Percentiles rank a stretch among this genome's conserved stretches.
Evolutionary conservation across 53 echinoderm and acorn worm genomes (phyloP).

Genomic region (Luidia sarsii): DNA sequence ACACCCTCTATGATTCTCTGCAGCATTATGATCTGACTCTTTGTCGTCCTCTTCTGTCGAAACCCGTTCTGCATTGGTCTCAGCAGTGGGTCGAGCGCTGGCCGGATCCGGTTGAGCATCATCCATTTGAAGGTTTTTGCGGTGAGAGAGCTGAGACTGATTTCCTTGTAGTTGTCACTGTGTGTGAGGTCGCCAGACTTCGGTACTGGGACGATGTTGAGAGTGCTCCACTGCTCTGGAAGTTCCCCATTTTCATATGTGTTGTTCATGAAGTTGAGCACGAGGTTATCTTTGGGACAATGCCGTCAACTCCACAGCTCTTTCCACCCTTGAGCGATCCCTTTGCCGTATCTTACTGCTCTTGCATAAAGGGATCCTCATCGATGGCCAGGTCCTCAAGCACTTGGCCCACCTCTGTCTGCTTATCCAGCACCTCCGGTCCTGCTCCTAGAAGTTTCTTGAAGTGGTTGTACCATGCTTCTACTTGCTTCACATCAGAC

Average conservation of each 20-base stretch:
- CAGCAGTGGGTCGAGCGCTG: constrained; percentile 24
- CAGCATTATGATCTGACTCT: constrained; percentile 18
- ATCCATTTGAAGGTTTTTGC: constrained; percentile 56
- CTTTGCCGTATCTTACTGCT: not conserved
- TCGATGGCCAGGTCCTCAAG: constrained; percentile 26
- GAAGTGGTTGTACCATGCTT: constrained; percentile 53
- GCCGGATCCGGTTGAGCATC: constrained; percentile 45
- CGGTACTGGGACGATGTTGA: constrained; percentile 42
- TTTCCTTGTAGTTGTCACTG: constrained; percentile 21
- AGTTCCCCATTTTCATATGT: constrained; percentile 19
- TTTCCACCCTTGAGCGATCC: constrained; percentile 13
- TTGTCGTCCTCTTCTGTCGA: constrained; percentile 33
- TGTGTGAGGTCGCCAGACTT: constrained; percentile 34
- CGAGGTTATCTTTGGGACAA: constrained; percentile 27
- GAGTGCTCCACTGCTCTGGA: constrained; percentile 11
- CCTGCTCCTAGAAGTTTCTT: constrained; percentile 39
- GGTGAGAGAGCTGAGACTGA: constrained; percentile 47
- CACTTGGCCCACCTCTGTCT: constrained; percentile 6
- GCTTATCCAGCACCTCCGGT: constrained; percentile 11
- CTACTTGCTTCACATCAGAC: not conserved
- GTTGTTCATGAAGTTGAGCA: constrained; percentile 38
- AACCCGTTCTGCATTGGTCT: constrained; percentile 38
- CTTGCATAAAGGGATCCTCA: not conserved
- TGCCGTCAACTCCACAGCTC: constrained; percentile 31
- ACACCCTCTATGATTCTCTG: constrained; percentile 50